Percentiles rank a stretch among this genome's conserved stretches.
These are phyloP conservation scores for Octonoba sinensis DNA, from an alignment of 2,888 invertebrate species.

Conservation along the genomic window DNA sequence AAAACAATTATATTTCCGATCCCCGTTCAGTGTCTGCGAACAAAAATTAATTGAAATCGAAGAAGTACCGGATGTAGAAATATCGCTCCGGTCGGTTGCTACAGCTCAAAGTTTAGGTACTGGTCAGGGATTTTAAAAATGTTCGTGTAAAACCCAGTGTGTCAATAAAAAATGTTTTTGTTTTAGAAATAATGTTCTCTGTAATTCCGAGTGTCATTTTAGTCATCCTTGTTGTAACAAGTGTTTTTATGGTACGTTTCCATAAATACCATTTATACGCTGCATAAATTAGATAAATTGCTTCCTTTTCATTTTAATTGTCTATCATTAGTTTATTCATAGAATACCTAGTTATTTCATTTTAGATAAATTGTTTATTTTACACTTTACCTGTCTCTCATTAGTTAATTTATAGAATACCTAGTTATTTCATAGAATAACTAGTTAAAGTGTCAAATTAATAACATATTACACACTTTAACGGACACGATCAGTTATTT, in stretches of 20 bases:
- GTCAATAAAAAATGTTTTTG: too few species aligned
- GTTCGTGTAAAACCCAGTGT: too few species aligned
- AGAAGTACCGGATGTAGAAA: conserved; percentile 56
- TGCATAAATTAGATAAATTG: conserved; percentile 50
- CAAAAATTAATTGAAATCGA: conserved; percentile 57
- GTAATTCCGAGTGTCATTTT: too few species aligned
- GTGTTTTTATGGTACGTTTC: conserved; percentile 43
- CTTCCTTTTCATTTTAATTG: conserved; percentile 17
- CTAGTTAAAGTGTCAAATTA: too few species aligned
- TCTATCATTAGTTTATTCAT: background rate
- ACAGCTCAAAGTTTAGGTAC: conserved; percentile 55
- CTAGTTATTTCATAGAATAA: too few species aligned
- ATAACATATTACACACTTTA: conserved; percentile 16
- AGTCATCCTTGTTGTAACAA: too few species aligned
- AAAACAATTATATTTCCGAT: conserved; percentile 49
- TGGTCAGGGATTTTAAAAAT: too few species aligned
- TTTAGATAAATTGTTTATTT: too few species aligned
- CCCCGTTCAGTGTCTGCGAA: conserved; percentile 50
- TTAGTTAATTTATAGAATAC: too few species aligned
- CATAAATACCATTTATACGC: conserved; percentile 50
- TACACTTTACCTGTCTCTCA: too few species aligned
- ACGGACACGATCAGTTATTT: conserved; percentile 44
- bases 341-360: too few species aligned
- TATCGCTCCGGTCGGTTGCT: conserved; percentile 52
- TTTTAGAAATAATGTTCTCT: too few species aligned